These are phyloP conservation scores for Cricetomys ansorgei DNA, from an alignment of 2,113 vertebrate genomes.

Conservation along the genomic window DNA sequence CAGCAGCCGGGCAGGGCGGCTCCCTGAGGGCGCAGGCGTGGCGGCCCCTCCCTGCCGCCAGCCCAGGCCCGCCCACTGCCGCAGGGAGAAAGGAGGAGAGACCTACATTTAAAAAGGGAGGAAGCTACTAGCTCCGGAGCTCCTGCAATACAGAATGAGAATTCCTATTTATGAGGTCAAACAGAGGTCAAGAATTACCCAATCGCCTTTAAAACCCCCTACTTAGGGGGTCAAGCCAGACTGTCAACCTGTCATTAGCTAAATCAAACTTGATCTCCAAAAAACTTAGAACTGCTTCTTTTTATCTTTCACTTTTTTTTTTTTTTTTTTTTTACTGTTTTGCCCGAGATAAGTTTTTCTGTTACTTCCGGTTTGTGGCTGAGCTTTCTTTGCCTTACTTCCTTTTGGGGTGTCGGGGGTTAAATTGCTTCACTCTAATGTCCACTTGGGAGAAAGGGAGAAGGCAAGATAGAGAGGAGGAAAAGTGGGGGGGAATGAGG, in stretches of 20 bases:
- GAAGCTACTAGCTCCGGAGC: not conserved
- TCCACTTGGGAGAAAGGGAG: not conserved
- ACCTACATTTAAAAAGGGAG: constrained; percentile 62
- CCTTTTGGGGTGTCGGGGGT: not conserved
- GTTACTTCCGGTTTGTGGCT: constrained; percentile 78
- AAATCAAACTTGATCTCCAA: constrained; percentile 8
- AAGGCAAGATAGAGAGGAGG: not conserved
- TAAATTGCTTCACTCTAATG: not conserved
- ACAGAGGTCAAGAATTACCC: constrained; percentile 59
- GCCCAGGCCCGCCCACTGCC: constrained; percentile 40
- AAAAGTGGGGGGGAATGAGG: not conserved
- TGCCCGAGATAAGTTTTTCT: constrained; percentile 21
- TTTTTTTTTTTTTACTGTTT: not conserved
- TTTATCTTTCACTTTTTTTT: not conserved
- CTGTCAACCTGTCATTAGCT: constrained; percentile 41
- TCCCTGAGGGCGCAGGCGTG: constrained; percentile 6
- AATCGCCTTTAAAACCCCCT: constrained; percentile 36
- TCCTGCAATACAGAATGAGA: not conserved
- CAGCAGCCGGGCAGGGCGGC: constrained; percentile 33
- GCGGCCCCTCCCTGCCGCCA: not conserved
- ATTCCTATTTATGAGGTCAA: constrained; percentile 63
- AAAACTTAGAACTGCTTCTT: not conserved
- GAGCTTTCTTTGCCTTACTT: constrained; percentile 60
- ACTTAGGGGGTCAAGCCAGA: not conserved
- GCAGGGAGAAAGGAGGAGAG: constrained; percentile 61